These are phyloP conservation scores for Heliconius hewitsoni DNA, from an alignment of 1,140 invertebrate genomes.

Conservation along the genomic window DNA sequence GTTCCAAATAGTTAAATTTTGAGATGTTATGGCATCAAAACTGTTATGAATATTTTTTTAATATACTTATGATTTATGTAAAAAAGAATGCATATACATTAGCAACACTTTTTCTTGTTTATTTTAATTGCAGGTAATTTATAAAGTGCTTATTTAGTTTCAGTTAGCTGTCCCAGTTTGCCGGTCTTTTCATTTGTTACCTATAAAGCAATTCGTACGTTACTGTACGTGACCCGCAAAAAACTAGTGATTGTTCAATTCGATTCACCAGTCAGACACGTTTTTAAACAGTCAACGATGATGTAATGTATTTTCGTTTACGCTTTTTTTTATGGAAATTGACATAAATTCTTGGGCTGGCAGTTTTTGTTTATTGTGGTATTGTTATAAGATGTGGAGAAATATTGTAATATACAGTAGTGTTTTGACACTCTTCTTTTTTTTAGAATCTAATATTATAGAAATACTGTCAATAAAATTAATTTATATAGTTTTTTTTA, in stretches of 20 bases:
- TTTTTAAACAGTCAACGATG: constrained; percentile 24
- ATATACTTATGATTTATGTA: background rate
- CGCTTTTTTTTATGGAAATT: background rate
- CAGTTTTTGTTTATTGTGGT: background rate
- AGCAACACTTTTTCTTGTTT: background rate
- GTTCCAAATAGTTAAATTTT: background rate
- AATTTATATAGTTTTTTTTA: no score
- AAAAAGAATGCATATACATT: background rate
- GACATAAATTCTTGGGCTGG: background rate
- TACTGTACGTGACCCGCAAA: constrained; percentile 37
- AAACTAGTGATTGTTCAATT: constrained; percentile 21
- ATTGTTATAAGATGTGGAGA: background rate
- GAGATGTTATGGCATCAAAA: no score
- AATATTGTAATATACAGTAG: background rate
- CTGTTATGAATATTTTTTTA: background rate
- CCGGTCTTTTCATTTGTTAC: background rate
- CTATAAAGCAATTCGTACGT: constrained; percentile 28
- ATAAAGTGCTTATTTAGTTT: background rate
- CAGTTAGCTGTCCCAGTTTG: constrained; percentile 1
- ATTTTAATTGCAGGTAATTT: background rate
- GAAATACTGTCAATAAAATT: no score
- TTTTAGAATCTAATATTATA: no score
- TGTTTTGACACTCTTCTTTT: background rate
- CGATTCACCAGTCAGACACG: constrained; percentile 22
- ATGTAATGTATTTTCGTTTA: constrained; percentile 19